Conservation (phyloP, 2,113 vertebrate species). For the Xiphophorus couchianus region DNA sequence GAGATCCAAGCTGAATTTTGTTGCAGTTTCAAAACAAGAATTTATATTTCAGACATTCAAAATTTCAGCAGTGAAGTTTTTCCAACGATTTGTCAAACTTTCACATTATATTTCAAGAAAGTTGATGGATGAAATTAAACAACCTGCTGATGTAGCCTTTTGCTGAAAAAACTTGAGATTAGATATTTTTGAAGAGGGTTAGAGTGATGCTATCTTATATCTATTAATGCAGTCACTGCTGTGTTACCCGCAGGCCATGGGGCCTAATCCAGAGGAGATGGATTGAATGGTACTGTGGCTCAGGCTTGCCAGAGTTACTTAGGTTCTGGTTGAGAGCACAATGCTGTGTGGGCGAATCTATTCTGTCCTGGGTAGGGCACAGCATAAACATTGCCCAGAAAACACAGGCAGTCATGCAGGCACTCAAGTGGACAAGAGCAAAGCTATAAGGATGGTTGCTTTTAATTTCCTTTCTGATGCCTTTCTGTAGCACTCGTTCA, state of each 20-base stretch:
- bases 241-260: constrained; percentile 46
- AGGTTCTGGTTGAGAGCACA: constrained; percentile 78
- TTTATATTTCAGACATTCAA: too few species aligned
- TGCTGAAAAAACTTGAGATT: constrained; percentile 27
- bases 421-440: constrained; percentile 72
- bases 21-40: not conserved
- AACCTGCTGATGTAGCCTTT: constrained; percentile 52
- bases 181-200: constrained; percentile 45
- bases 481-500: constrained; percentile 57
- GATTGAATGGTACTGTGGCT: constrained; percentile 72
- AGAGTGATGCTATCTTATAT: constrained; percentile 64
- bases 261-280: constrained; percentile 73
- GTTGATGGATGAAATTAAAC: constrained; percentile 47
- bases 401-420: constrained; percentile 64
- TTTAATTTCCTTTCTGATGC: constrained; percentile 73
- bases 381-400: constrained; percentile 78
- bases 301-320: constrained; percentile 76
- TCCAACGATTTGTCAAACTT: not conserved
- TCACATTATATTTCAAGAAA: constrained; percentile 16
- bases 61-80: too few species aligned
- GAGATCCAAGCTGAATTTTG: constrained; percentile 1
- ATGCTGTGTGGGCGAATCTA: constrained; percentile 81
- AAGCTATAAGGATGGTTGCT: constrained; percentile 71
- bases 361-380: constrained; percentile 75
- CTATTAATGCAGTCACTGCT: constrained; percentile 67